Percentiles rank a stretch among this genome's conserved stretches.
These are phyloP conservation scores for Microcebus lehilahytsara DNA, from an alignment of 2,113 vertebrate species.

Conservation along the genomic window DNA sequence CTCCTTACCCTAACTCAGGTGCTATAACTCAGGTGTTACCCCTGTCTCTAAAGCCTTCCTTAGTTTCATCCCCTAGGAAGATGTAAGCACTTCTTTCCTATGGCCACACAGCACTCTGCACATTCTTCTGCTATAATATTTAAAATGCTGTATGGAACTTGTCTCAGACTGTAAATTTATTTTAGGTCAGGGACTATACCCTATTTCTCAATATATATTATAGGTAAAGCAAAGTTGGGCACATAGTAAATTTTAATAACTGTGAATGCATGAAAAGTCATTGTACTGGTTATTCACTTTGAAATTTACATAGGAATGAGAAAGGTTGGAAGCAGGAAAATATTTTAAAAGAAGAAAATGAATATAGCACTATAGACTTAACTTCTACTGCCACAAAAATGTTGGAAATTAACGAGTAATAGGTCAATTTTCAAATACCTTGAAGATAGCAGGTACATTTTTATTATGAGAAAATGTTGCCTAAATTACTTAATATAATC, in stretches of 20 bases:
- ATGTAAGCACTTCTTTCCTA: background rate
- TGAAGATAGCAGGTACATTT: background rate
- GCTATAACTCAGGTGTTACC: background rate
- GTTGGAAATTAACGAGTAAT: background rate
- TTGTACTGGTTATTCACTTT: background rate
- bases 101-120: background rate
- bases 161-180: background rate
- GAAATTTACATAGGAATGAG: background rate
- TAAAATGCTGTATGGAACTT: background rate
- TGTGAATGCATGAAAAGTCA: background rate
- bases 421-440: constrained; percentile 19
- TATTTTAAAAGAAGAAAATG: background rate
- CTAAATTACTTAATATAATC: background rate
- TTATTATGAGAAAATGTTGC: constrained; percentile 40
- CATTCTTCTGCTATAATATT: background rate
- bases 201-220: background rate
- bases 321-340: constrained; percentile 46
- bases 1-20: background rate
- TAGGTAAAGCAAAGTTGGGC: background rate
- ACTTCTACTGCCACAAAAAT: background rate
- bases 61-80: background rate
- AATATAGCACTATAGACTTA: background rate
- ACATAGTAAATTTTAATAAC: background rate
- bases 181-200: background rate
- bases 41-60: background rate